Conservation (phyloP, 2,888 invertebrate species). For the Morinoia aosen region DNA sequence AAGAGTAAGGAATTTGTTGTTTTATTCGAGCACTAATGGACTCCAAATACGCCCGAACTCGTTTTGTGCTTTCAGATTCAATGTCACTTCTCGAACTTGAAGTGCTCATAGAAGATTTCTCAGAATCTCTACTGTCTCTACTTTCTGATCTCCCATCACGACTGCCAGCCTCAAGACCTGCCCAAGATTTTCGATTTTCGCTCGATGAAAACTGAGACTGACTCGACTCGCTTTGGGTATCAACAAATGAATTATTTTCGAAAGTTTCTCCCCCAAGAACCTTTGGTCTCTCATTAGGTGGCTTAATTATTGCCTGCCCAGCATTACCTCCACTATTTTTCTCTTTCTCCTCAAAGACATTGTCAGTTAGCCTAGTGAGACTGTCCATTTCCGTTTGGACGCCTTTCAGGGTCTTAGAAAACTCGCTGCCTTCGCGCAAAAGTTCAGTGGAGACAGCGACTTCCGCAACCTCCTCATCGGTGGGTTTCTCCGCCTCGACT, state of each 20-base stretch:
- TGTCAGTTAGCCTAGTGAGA: constrained; percentile 42
- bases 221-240: constrained; percentile 9
- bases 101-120: constrained; percentile 52
- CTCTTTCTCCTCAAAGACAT: constrained; percentile 50
- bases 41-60: constrained; percentile 63
- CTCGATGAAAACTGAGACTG: neutral
- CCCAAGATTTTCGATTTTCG: constrained; percentile 53
- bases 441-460: constrained; percentile 50
- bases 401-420: constrained; percentile 48
- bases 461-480: constrained; percentile 46
- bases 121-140: constrained; percentile 47
- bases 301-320: neutral
- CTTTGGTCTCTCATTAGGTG: constrained; percentile 39
- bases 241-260: constrained; percentile 5
- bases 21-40: constrained; percentile 63
- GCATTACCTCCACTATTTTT: neutral
- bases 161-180: constrained; percentile 12
- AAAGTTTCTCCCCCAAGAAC: constrained; percentile 33
- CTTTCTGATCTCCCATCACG: constrained; percentile 24
- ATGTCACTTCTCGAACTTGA: constrained; percentile 51
- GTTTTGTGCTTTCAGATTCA: constrained; percentile 51
- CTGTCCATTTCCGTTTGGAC: constrained; percentile 53
- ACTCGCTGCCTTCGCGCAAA: constrained; percentile 44
- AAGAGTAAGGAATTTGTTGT: constrained; percentile 54
- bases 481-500: constrained; percentile 47